A percentile compares a stretch with the other conserved stretches of the same genome.
Conservation (phyloP, 2,888 invertebrate genomes). For the Drosophila atroscutellata region DNA sequence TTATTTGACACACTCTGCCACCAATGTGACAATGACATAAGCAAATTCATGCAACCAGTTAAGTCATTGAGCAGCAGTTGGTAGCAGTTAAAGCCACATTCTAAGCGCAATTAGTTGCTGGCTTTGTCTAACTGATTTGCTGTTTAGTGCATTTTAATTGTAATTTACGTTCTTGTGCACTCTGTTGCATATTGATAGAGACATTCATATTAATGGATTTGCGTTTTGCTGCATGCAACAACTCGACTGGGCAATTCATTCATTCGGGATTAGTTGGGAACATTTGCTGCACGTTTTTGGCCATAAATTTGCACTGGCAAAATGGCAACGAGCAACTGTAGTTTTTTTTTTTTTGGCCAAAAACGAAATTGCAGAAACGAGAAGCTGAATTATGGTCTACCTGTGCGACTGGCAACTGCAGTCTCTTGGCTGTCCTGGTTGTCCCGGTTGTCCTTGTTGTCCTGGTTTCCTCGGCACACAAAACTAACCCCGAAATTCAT, state of each 20-base stretch:
- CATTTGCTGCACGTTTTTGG: conserved; percentile 51
- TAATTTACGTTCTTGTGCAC: background rate
- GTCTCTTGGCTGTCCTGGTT: conserved; percentile 24
- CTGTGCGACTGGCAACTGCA: conserved; percentile 41
- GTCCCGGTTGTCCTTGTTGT: conserved; percentile 1
- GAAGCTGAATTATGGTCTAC: conserved; percentile 70
- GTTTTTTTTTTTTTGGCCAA: conserved; percentile 36
- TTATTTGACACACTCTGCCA: conserved; percentile 42
- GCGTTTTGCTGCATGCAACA: conserved; percentile 10
- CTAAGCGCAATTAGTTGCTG: background rate
- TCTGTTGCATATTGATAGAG: conserved; percentile 61
- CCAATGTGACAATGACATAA: conserved; percentile 49
- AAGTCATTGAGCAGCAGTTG: background rate
- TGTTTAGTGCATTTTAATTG: background rate
- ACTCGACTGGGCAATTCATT: conserved; percentile 72
- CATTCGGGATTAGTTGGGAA: conserved; percentile 68
- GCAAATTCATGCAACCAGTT: conserved; percentile 29
- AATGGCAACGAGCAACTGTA: conserved; percentile 52
- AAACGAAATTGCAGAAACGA: conserved; percentile 42
- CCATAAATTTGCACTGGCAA: conserved; percentile 67
- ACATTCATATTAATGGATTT: conserved; percentile 66
- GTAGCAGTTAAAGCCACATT: background rate
- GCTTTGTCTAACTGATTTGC: background rate
- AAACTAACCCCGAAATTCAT: conserved; percentile 60
- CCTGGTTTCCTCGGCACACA: conserved; percentile 1